Evolutionary conservation across 2,888 invertebrate species (phyloP).

Genomic region (Epinotia brunnichana): DNA sequence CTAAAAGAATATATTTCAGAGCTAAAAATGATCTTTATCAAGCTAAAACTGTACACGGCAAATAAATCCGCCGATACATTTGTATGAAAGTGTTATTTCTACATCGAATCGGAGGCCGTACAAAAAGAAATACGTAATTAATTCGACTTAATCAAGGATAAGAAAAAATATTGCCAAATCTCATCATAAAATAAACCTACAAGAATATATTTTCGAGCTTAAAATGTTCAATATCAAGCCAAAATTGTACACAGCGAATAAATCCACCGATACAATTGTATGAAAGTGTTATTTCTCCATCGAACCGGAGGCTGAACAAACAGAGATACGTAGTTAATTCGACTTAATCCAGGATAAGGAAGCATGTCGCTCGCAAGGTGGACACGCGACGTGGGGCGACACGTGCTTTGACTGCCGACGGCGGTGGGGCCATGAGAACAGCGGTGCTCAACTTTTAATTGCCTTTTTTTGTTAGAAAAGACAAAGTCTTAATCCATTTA

Average conservation of each 20-base stretch:
- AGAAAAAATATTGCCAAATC: too few species aligned
- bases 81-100: constrained; percentile 30
- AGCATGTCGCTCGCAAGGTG: constrained; percentile 69
- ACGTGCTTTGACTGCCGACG: constrained; percentile 67
- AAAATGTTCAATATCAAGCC: too few species aligned
- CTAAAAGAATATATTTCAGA: too few species aligned
- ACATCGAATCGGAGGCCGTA: constrained; percentile 29
- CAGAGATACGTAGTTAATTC: constrained; percentile 78
- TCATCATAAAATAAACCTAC: too few species aligned
- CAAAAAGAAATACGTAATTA: constrained; percentile 73
- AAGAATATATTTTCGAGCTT: too few species aligned
- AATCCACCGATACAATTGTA: too few species aligned
- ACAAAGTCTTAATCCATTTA: not conserved
- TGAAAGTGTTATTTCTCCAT: too few species aligned
- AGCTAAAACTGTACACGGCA: not conserved
- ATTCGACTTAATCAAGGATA: constrained; percentile 79
- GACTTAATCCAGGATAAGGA: constrained; percentile 75
- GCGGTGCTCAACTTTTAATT: constrained; percentile 45
- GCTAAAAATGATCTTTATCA: too few species aligned
- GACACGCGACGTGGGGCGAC: constrained; percentile 64
- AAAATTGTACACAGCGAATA: too few species aligned
- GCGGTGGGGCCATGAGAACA: constrained; percentile 51
- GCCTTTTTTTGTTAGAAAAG: not conserved
- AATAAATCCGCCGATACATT: not conserved
- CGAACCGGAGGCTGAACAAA: too few species aligned